These are phyloP conservation scores for Limnephilus lunatus DNA, from an alignment of 2,888 invertebrate species.

Conservation along the genomic window DNA sequence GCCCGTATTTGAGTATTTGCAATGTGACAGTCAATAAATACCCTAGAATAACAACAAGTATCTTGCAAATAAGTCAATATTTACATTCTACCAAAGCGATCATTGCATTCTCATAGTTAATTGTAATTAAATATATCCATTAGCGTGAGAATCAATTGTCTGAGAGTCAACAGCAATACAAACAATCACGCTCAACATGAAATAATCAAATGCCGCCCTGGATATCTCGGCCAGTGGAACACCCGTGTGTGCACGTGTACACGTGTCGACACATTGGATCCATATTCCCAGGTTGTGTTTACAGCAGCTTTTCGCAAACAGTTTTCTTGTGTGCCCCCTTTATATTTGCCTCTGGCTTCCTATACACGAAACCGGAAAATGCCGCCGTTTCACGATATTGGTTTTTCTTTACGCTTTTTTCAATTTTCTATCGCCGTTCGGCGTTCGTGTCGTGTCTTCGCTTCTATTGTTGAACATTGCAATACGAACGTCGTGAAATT, in stretches of 20 bases:
- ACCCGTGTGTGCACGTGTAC: not conserved
- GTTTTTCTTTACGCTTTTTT: not conserved
- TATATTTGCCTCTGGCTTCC: slow-evolving; percentile 4
- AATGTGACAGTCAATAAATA: too few species aligned
- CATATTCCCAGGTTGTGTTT: not conserved
- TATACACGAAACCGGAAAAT: not conserved
- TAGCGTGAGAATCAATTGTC: not conserved
- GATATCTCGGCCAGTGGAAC: not conserved
- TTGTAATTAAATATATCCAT: not conserved
- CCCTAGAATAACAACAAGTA: too few species aligned
- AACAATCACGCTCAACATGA: not conserved
- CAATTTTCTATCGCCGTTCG: not conserved
- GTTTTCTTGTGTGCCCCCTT: not conserved
- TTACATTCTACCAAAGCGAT: not conserved
- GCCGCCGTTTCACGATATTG: not conserved
- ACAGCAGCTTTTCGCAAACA: not conserved
- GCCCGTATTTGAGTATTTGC: too few species aligned
- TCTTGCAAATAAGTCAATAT: not conserved
- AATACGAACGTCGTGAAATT: not conserved
- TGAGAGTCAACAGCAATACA: not conserved
- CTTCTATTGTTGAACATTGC: not conserved
- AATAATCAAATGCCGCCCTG: not conserved
- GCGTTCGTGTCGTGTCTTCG: not conserved
- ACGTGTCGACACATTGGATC: not conserved
- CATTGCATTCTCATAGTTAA: not conserved